Percentiles rank a stretch among this genome's conserved stretches.
Conservation (phyloP, 2,797 vertebrate species). For the Rachycentron canadum region DNA sequence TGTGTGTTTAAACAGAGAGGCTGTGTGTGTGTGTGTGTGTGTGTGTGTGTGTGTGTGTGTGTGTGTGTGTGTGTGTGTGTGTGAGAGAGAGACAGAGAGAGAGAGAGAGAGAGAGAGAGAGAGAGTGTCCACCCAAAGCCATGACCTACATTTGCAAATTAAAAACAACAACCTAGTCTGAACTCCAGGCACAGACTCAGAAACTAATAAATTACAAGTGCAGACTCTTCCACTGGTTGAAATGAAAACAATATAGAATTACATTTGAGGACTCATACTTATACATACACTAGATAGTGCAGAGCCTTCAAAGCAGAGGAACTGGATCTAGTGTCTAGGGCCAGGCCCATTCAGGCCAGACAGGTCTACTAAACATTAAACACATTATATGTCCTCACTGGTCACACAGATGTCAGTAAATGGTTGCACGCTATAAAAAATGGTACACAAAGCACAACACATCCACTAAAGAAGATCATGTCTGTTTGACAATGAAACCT, state of each 20-base stretch:
- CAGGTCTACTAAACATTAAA: not conserved
- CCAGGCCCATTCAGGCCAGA: not conserved
- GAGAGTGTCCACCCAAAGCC: constrained; percentile 62
- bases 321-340: not conserved
- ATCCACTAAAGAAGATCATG: not conserved
- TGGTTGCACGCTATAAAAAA: not conserved
- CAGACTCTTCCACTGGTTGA: constrained; percentile 34
- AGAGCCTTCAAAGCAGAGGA: constrained; percentile 9
- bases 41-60: constrained; percentile 12
- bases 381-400: not conserved
- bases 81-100: not conserved
- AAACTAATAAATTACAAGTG: constrained; percentile 63
- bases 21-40: not conserved
- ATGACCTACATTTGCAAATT: constrained; percentile 81
- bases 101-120: not conserved
- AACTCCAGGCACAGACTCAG: constrained; percentile 60
- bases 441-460: too few relatives aligned
- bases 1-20: constrained; percentile 24
- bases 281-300: constrained; percentile 6
- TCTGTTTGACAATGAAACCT: not conserved
- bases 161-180: constrained; percentile 75
- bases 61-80: too few relatives aligned
- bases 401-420: not conserved
- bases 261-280: constrained; percentile 30
- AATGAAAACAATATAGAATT: constrained; percentile 58